A percentile compares a stretch with the other conserved stretches of the same genome.
These are phyloP conservation scores for Lasiurus cinereus DNA, from an alignment of 2,113 vertebrate species.

Conservation along the genomic window DNA sequence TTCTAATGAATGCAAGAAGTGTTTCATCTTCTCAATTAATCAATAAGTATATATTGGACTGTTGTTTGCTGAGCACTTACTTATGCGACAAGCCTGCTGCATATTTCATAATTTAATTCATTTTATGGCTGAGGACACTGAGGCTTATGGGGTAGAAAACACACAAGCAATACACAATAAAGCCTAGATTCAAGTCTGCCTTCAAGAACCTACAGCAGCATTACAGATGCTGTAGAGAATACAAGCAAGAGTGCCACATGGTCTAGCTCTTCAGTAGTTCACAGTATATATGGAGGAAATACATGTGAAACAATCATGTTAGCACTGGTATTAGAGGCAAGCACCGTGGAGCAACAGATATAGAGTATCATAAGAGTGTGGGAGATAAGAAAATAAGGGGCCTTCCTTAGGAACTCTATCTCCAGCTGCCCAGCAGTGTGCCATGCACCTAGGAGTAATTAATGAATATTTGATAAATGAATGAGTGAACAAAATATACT, in stretches of 20 bases:
- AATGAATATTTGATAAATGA: background rate
- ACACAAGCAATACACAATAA: background rate
- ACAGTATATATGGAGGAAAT: background rate
- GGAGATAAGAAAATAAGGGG: background rate
- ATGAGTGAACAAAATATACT: background rate
- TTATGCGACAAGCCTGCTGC: background rate
- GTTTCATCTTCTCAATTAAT: slow-evolving; percentile 52
- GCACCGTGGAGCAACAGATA: background rate
- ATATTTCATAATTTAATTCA: slow-evolving; percentile 46
- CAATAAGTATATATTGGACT: background rate
- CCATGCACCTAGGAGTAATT: background rate
- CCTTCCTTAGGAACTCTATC: background rate
- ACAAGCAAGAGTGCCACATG: background rate
- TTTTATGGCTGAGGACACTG: slow-evolving; percentile 13
- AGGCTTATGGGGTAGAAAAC: background rate
- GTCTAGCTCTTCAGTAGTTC: background rate
- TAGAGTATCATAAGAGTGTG: background rate
- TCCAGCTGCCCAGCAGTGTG: background rate
- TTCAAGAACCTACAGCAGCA: background rate
- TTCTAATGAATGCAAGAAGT: slow-evolving; percentile 27
- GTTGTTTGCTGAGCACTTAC: slow-evolving; percentile 25
- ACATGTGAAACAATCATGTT: background rate
- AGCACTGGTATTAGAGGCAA: background rate
- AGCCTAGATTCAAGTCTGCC: background rate
- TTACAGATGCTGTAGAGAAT: background rate